A percentile compares a stretch with the other conserved stretches of the same genome.
phyloP scores from a whole-genome alignment of 2,797 vertebrate genomes.

The Chanos chanos region DNA sequence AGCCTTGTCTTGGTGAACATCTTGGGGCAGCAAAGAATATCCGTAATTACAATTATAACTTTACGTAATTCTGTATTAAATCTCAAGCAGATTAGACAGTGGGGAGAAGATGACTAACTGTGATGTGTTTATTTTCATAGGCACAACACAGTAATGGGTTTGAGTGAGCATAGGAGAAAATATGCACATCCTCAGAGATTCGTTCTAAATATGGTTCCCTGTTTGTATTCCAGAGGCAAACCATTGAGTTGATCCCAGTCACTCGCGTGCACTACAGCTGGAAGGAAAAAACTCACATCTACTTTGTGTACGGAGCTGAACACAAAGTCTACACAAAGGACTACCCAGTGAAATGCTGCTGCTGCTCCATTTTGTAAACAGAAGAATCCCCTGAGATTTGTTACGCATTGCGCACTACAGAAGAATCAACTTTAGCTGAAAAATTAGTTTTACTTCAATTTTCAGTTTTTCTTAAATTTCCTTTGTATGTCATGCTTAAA shows the following conservation, averaged over 20 bases:
- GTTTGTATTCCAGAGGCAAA: slow-evolving; percentile 50
- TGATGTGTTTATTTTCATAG: no score
- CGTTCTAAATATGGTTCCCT: neutral
- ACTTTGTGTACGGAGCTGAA: slow-evolving; percentile 57
- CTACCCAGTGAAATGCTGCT: slow-evolving; percentile 56
- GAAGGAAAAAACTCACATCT: slow-evolving; percentile 51
- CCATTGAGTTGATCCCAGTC: slow-evolving; percentile 56
- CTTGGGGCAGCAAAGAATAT: no score
- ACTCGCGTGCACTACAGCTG: slow-evolving; percentile 57
- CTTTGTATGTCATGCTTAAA: no score
- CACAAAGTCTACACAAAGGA: slow-evolving; percentile 51
- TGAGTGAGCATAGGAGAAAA: neutral
- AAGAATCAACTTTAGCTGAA: no score
- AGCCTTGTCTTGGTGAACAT: no score
- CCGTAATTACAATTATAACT: no score
- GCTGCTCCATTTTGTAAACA: slow-evolving; percentile 36
- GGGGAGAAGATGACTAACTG: no score
- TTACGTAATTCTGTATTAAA: no score
- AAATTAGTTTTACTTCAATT: no score
- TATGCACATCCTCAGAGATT: neutral
- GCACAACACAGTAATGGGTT: no score
- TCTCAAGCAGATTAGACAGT: no score
- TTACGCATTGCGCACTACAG: neutral
- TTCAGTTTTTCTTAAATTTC: no score
- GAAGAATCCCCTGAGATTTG: neutral